Base-by-base conservation (phyloP, 2,888 invertebrate species). In the Spodoptera picta region DNA sequence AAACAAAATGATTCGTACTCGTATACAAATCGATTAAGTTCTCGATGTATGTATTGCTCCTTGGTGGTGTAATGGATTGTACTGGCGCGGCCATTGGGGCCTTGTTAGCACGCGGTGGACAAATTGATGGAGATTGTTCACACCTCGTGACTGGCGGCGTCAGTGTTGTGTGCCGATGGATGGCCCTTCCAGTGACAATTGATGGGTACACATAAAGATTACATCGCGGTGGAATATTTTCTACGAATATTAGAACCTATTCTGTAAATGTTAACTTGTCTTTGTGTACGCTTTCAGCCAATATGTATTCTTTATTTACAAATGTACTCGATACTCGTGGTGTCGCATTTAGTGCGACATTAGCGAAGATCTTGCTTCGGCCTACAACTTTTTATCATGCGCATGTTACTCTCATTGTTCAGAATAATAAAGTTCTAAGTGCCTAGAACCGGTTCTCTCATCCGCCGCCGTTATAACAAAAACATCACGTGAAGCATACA, bases 61-160 rank as follows among this genome's bases (percentile, higher is more conserved):
- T 60, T 60, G 46, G 56, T 67, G n/a, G 36, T 67, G 47, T 56
- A 55, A 55, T 58, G 47, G 63, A 59, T 59, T 44, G 5, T 55
- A 75, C 27, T 45, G 24, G 43, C 42, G 14, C 12, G 31, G 31
- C 49, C 54, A 52, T 43, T 48, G 36, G 68, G 43, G 69, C 45
- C 60, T 43, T 52, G 63, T 69, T 59, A 56, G 55, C 45, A 24
- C 44, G 42, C 54, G 36, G 57, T 62, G 51, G 53, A 7, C 45
- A 55, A 62, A 71, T 59, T 75, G 64, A 63, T 75, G 24, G 64
- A 27, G 45, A 52, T 53, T 19, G 48, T 75, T 62, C 54, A 54
- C 63, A 69, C 64, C 49, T 70, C 62, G 51, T 53, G 75, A 53
- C 24, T 24, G 47, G 53, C 36, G 46, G 65, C 41, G 64, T 64